Evolutionary conservation across 2,113 vertebrate species (phyloP).

Genomic region (Thunnus maccoyii): DNA sequence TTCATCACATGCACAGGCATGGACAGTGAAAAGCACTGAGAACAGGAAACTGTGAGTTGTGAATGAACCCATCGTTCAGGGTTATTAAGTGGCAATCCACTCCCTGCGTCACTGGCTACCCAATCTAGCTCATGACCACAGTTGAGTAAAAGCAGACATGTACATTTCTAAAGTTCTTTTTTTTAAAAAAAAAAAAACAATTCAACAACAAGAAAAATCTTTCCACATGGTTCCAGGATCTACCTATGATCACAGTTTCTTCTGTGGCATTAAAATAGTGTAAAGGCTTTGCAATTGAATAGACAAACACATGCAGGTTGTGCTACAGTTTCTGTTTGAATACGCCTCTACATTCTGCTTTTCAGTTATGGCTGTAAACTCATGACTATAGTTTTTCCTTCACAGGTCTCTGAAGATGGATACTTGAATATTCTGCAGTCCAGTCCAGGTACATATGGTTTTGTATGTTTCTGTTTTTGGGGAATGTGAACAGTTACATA

Average conservation of each 20-base stretch:
- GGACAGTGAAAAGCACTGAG: background rate
- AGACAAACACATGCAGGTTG: no score
- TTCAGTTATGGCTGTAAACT: background rate
- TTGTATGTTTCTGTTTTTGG: background rate
- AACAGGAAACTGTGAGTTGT: background rate
- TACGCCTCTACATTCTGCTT: background rate
- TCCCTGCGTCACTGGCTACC: no score
- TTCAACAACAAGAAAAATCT: background rate
- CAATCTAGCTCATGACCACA: background rate
- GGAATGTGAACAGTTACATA: background rate
- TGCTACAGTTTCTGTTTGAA: no score
- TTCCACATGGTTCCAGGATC: background rate
- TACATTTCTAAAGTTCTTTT: no score
- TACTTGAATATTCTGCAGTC: conserved; percentile 64
- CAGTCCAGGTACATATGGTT: conserved; percentile 64
- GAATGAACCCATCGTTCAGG: background rate
- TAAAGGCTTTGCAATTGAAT: no score
- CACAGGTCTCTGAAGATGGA: conserved; percentile 64
- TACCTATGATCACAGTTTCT: background rate
- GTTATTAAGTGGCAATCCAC: no score
- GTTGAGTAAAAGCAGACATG: no score
- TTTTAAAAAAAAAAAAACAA: no score
- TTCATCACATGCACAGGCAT: no score
- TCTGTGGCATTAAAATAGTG: background rate
- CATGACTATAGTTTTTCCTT: conserved; percentile 27